Percentiles rank a stretch among this genome's conserved stretches.
Conservation (phyloP, 1,140 invertebrate species). For the Archivesica marissinica region DNA sequence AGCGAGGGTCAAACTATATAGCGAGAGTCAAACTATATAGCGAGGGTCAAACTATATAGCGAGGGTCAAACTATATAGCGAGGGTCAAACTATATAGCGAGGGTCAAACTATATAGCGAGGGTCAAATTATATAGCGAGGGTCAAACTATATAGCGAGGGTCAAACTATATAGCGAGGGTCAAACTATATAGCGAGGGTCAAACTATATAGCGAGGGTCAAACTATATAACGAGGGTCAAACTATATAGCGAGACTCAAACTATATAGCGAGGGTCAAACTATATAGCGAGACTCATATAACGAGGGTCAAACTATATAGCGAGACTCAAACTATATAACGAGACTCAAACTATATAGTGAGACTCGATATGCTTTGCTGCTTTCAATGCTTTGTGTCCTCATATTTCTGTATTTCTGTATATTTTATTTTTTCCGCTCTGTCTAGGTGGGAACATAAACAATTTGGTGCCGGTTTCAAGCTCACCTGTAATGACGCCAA, state of each 20-base stretch:
- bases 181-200: not conserved
- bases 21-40: not conserved
- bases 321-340: not conserved
- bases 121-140: not conserved
- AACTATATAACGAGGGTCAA: not conserved
- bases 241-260: not conserved
- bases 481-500: slow-evolving; percentile 49
- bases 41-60: not conserved
- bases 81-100: not conserved
- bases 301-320: not conserved
- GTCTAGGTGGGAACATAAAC: slow-evolving; percentile 47
- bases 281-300: not conserved
- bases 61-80: not conserved
- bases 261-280: not conserved
- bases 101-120: not conserved
- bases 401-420: slow-evolving; percentile 36
- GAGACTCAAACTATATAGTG: not conserved
- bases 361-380: slow-evolving; percentile 11
- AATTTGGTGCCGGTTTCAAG: slow-evolving; percentile 53
- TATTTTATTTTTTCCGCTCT: slow-evolving; percentile 36
- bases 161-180: not conserved
- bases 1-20: not conserved
- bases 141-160: not conserved
- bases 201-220: not conserved
- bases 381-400: slow-evolving; percentile 22